Percentiles rank a stretch among this genome's conserved stretches.
Evolutionary conservation across 2,797 vertebrate species (phyloP).

Genomic region (Hydrocynus forskahlii): DNA sequence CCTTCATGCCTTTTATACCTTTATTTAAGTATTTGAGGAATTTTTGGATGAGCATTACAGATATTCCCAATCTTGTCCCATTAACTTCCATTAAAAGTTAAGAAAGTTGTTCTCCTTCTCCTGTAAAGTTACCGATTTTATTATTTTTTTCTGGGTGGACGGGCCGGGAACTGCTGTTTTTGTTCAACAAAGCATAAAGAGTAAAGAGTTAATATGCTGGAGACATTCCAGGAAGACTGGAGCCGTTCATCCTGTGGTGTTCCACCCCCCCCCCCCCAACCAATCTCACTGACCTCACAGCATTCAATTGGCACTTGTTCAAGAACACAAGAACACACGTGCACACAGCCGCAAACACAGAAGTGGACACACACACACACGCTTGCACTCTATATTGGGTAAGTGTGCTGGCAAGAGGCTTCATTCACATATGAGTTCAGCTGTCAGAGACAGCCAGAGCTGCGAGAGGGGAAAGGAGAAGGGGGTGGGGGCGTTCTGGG

Average conservation of each 20-base stretch:
- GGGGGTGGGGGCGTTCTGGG: neutral
- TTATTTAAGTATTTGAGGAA: too few relatives aligned
- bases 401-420: constrained; percentile 47
- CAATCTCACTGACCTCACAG: constrained; percentile 59
- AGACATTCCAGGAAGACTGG: constrained; percentile 50
- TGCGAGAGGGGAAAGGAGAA: neutral
- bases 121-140: too few relatives aligned
- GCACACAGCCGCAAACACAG: neutral
- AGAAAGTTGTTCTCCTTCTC: too few relatives aligned
- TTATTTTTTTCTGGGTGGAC: neutral
- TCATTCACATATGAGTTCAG: constrained; percentile 55
- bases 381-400: constrained; percentile 57
- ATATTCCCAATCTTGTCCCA: too few relatives aligned
- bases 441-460: constrained; percentile 44
- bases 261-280: constrained; percentile 40
- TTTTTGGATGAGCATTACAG: too few relatives aligned
- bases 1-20: too few relatives aligned
- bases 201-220: constrained; percentile 51
- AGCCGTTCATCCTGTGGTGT: constrained; percentile 42
- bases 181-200: constrained; percentile 56
- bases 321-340: constrained; percentile 55
- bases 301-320: constrained; percentile 57
- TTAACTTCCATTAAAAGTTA: too few relatives aligned
- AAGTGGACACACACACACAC: constrained; percentile 22
- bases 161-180: constrained; percentile 1